Conservation (phyloP, 1,140 invertebrate genomes). For the Meteorus sp. region DNA sequence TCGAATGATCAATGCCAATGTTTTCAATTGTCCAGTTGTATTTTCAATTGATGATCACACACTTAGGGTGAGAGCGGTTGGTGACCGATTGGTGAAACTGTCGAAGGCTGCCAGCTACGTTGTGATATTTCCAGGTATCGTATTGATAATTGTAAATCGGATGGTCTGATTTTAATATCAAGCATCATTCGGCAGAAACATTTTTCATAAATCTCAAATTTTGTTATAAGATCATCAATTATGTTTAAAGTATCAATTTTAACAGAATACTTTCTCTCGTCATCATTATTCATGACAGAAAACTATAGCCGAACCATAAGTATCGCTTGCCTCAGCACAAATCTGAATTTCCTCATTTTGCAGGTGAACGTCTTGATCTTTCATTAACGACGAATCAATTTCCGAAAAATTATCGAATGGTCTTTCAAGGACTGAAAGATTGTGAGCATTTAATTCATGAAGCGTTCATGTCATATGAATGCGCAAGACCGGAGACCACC, state of each 20-base stretch:
- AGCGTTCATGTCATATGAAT: slow-evolving; percentile 33
- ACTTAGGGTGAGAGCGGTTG: slow-evolving; percentile 57
- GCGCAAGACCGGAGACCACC: not conserved
- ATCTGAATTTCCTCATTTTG: slow-evolving; percentile 37
- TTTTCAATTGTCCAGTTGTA: slow-evolving; percentile 57
- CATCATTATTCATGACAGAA: not conserved
- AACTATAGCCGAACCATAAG: not conserved
- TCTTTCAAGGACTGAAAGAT: slow-evolving; percentile 55
- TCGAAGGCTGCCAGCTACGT: slow-evolving; percentile 39
- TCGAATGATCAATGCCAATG: slow-evolving; percentile 39
- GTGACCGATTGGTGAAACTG: slow-evolving; percentile 62
- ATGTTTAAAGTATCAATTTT: too few relatives aligned
- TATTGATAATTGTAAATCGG: too few relatives aligned
- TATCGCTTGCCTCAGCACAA: too few relatives aligned
- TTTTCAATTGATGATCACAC: slow-evolving; percentile 61
- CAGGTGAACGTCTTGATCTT: slow-evolving; percentile 69
- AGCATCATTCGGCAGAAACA: too few relatives aligned
- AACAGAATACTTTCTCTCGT: not conserved
- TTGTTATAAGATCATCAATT: too few relatives aligned
- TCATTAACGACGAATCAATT: slow-evolving; percentile 59
- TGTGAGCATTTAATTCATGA: slow-evolving; percentile 48
- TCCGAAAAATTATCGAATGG: slow-evolving; percentile 62
- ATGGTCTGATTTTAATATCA: too few relatives aligned
- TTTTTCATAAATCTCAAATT: too few relatives aligned
- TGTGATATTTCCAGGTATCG: slow-evolving; percentile 45